Percentiles rank a stretch among this genome's conserved stretches.
Conservation (phyloP, 2,888 invertebrate genomes). For the Xestia rhomboidea region DNA sequence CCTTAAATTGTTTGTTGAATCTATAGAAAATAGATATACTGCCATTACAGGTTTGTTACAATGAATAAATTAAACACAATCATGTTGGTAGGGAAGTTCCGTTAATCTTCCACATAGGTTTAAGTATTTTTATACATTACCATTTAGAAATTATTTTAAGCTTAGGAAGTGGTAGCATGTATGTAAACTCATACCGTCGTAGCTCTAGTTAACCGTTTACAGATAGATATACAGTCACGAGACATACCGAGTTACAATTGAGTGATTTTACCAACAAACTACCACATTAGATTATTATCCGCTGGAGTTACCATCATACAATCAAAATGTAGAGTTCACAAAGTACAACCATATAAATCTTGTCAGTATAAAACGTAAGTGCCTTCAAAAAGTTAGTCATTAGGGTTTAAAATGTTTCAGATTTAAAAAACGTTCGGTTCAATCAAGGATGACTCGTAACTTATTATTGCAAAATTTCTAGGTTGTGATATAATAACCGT, state of each 20-base stretch:
- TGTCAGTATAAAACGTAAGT: slow-evolving; percentile 89
- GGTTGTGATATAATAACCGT: slow-evolving; percentile 80
- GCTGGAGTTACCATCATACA: slow-evolving; percentile 90
- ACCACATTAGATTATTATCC: slow-evolving; percentile 81
- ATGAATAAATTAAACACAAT: slow-evolving; percentile 73
- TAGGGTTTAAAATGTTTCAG: slow-evolving; percentile 86
- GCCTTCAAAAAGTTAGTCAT: slow-evolving; percentile 90
- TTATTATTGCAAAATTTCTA: slow-evolving; percentile 79
- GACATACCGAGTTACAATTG: slow-evolving; percentile 66
- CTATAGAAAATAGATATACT: slow-evolving; percentile 76
- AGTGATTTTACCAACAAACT: slow-evolving; percentile 79
- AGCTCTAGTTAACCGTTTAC: slow-evolving; percentile 48
- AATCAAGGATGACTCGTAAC: slow-evolving; percentile 68
- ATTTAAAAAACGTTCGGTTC: slow-evolving; percentile 73
- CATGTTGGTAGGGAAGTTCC: slow-evolving; percentile 77
- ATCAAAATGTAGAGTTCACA: slow-evolving; percentile 88
- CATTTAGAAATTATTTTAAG: slow-evolving; percentile 88
- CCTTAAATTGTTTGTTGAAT: slow-evolving; percentile 82
- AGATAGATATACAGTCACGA: slow-evolving; percentile 27
- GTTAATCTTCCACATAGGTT: slow-evolving; percentile 87
- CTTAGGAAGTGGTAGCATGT: slow-evolving; percentile 78
- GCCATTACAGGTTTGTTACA: slow-evolving; percentile 78
- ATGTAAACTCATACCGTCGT: slow-evolving; percentile 71
- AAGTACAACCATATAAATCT: slow-evolving; percentile 88
- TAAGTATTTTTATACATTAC: slow-evolving; percentile 89